A percentile compares a stretch with the other conserved stretches of the same genome.
Conservation (phyloP, 2,113 vertebrate species). For the Pao palembangensis region DNA sequence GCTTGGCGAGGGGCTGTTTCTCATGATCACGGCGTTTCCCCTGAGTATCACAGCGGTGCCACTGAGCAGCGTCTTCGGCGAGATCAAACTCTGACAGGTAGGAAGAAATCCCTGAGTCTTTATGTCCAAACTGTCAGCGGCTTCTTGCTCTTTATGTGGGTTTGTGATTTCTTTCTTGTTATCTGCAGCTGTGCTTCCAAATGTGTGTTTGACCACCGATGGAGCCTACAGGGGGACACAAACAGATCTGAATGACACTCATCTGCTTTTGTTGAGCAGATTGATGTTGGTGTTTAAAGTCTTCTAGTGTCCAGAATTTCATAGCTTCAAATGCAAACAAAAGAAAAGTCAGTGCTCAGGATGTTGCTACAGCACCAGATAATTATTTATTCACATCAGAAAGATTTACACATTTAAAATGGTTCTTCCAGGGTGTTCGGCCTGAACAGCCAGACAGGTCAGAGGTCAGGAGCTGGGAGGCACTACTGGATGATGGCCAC, state of each 20-base stretch:
- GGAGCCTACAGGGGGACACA: slow-evolving; percentile 41
- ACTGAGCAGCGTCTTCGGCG: slow-evolving; percentile 57
- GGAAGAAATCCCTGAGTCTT: slow-evolving; percentile 4
- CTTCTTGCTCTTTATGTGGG: background rate
- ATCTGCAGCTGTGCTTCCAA: slow-evolving; percentile 14
- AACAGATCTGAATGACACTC: slow-evolving; percentile 5
- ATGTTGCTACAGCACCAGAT: background rate
- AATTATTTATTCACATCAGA: slow-evolving; percentile 30
- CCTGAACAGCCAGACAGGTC: background rate
- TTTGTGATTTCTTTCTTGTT: slow-evolving; percentile 20
- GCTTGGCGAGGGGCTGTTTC: slow-evolving; percentile 11
- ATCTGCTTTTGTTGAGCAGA: background rate
- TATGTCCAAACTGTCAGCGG: background rate
- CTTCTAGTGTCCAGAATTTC: too few relatives aligned
- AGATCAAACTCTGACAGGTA: slow-evolving; percentile 47
- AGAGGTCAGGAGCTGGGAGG: slow-evolving; percentile 8
- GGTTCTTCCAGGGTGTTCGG: background rate
- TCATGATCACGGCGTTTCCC: slow-evolving; percentile 4
- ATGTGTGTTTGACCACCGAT: slow-evolving; percentile 32
- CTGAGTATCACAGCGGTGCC: slow-evolving; percentile 9
- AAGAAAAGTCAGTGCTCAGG: background rate
- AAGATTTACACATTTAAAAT: background rate
- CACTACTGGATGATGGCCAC: slow-evolving; percentile 61
- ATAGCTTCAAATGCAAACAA: background rate
- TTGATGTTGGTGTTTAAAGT: too few relatives aligned